Percentiles rank a stretch among this genome's conserved stretches.
Conservation (phyloP, 2,888 invertebrate species). For the Latrodectus hesperus region DNA sequence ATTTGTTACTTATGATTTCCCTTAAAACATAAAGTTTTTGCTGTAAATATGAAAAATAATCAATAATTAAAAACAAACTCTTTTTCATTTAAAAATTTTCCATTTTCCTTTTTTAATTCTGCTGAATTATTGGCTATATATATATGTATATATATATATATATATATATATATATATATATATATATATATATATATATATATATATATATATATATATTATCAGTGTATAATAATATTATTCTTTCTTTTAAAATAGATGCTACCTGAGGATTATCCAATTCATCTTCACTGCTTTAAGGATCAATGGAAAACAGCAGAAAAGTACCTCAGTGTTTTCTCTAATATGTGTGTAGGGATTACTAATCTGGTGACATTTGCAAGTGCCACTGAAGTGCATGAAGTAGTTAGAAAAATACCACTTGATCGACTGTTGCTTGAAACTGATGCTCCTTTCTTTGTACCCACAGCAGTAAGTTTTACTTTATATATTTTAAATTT, state of each 20-base stretch:
- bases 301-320: conserved; percentile 73
- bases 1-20: no score
- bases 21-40: conserved; percentile 73
- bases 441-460: conserved; percentile 77
- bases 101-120: no score
- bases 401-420: conserved; percentile 75
- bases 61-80: no score
- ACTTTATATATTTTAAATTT: background rate
- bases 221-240: background rate
- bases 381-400: conserved; percentile 72
- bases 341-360: conserved; percentile 75
- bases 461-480: conserved; percentile 72
- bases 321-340: conserved; percentile 75
- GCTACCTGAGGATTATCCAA: conserved; percentile 74
- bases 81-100: no score
- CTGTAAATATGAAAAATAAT: no score
- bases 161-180: no score
- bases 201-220: no score
- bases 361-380: conserved; percentile 75
- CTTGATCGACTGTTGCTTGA: conserved; percentile 76
- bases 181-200: no score
- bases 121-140: no score
- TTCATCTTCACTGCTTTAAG: conserved; percentile 77
- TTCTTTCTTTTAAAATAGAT: conserved; percentile 69
- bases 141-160: no score